Evolutionary conservation across 2,888 invertebrate genomes (phyloP), one percentile per base, ranked within the genome.

Genomic region (Antheraea assamensis): DNA sequence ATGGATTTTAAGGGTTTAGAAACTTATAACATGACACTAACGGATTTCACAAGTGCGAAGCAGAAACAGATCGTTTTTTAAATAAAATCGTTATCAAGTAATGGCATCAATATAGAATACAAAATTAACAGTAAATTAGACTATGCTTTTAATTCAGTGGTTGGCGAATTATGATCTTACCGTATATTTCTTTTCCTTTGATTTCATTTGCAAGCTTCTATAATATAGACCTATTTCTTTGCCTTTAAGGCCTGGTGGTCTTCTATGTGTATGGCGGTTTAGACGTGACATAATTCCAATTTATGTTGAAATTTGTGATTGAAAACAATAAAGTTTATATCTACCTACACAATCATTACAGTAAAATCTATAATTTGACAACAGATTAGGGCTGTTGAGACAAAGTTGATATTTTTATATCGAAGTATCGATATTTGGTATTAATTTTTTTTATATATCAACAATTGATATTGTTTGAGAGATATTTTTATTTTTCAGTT

Each of bases 241-340:
- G n/a, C 92, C 92, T 75, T 75, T 85, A 19, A 97, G 86, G 70
- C 95, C 94, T 1, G 90, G 87, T 0, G 96, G 96, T 77, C 87
- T 58, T n/a, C 10, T 73, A 27, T 42, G 27, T 55, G 21, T 73
- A 75, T 73, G 71, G 75, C 49, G 42, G 42, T 64, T 61, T 52
- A 24, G 17, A 8, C 64, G 73, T 10, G 58, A 21, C 55, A 70
- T 74, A 70, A 17, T 71, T 42, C 3, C 3, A 71, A n/a, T 55
- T 73, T 49, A 68, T 68, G 5, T 7, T 21, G n/a, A 4, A 35
- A 35, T 35, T 66, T n/a, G n/a, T 8, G 30, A 21, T 27, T 70
- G 24, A 24, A 70, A 58, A n/a, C n/a, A n/a, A 2, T 19, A 55
- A 7, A 7, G 49, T 49, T 55, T 35, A 35, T 35, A 35, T 7